Conservation (phyloP, 2,113 vertebrate genomes). For the Lamprotornis superbus region DNA sequence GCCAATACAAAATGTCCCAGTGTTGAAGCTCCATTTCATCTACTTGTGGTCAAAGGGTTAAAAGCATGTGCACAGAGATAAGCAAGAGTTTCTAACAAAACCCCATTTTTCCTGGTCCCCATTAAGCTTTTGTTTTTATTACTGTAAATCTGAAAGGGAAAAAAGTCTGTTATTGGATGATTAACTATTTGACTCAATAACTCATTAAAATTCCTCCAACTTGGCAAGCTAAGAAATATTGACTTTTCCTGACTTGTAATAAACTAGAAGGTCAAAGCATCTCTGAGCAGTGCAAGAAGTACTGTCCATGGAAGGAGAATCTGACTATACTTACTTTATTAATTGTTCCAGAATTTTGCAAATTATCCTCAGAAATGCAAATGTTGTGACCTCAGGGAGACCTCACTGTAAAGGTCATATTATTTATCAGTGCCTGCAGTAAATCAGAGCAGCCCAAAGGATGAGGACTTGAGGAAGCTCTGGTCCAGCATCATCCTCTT, state of each 20-base stretch:
- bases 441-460: not conserved
- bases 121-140: slow-evolving; percentile 69
- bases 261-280: slow-evolving; percentile 74
- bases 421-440: not conserved
- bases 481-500: not conserved
- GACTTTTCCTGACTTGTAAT: slow-evolving; percentile 76
- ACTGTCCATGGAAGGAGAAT: not conserved
- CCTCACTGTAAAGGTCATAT: slow-evolving; percentile 60
- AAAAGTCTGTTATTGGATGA: slow-evolving; percentile 65
- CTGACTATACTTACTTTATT: slow-evolving; percentile 61
- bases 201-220: slow-evolving; percentile 76
- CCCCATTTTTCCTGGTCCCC: not conserved
- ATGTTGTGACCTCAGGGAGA: not conserved
- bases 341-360: slow-evolving; percentile 66
- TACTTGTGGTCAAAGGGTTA: not conserved
- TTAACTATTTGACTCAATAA: slow-evolving; percentile 76
- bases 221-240: slow-evolving; percentile 68
- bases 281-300: slow-evolving; percentile 41
- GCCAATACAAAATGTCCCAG: not conserved
- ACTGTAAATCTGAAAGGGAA: slow-evolving; percentile 65
- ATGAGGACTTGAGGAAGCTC: not conserved
- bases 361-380: slow-evolving; percentile 60
- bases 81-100: not conserved
- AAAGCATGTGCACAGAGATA: not conserved
- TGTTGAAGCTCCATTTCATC: not conserved